phyloP scores from a whole-genome alignment of 2,888 invertebrate species.

The Euzophera pinguis region DNA sequence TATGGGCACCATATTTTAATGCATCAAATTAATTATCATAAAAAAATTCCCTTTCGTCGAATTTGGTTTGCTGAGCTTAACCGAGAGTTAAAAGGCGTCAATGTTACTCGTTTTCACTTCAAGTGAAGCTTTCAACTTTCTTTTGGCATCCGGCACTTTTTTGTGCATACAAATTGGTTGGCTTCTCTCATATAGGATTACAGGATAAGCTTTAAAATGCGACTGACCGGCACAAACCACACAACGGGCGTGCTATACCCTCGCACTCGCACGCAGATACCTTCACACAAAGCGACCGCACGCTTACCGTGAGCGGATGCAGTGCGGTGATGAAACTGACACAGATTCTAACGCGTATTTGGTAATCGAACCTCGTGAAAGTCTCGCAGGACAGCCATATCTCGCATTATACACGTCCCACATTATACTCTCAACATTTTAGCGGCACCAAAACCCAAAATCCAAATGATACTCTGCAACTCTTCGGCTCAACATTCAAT shows the following conservation, averaged over 20 bases:
- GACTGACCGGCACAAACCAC: conserved; percentile 28
- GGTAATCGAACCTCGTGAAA: conserved; percentile 78
- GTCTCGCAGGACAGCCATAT: conserved; percentile 73
- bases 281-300: conserved; percentile 53
- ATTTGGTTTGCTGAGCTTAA: not conserved
- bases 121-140: conserved; percentile 7
- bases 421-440: conserved; percentile 66
- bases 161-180: conserved; percentile 7
- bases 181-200: conserved; percentile 23
- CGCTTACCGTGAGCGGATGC: conserved; percentile 65
- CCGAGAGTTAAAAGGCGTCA: not conserved
- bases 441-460: conserved; percentile 72
- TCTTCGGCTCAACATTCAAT: conserved; percentile 56
- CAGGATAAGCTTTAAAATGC: conserved; percentile 27
- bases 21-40: conserved; percentile 7
- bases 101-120: not conserved
- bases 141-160: conserved; percentile 4
- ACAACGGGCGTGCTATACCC: conserved; percentile 29
- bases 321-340: conserved; percentile 76
- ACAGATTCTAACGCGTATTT: conserved; percentile 79
- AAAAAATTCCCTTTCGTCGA: not conserved
- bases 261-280: conserved; percentile 19
- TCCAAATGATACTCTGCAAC: conserved; percentile 45
- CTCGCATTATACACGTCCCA: conserved; percentile 69
- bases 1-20: conserved; percentile 16